Evolutionary conservation across 2,888 invertebrate species (phyloP), one percentile per base, ranked within the genome.

Genomic region (Lacanobia oleracea): DNA sequence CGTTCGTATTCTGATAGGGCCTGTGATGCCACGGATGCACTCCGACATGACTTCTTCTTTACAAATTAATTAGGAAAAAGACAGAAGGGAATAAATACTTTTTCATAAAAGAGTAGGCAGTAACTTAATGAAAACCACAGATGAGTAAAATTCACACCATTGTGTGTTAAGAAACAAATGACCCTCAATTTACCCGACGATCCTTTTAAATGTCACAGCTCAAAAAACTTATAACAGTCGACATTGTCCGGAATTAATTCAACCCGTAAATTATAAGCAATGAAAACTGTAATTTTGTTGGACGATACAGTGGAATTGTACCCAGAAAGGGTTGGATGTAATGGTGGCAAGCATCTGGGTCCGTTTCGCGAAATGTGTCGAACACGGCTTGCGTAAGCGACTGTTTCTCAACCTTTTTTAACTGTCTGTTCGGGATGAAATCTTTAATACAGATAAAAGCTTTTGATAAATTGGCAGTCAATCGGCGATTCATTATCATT

Each of bases 321-420:
- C 82, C 70, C 78, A 67, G 77, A 80, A 86, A 87, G 87, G 89
- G 84, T 86, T 85, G 77, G 67, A 72, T 66, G 75, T 86, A 82
- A 85, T 82, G 78, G 84, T 81, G 65, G 80, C 65, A 75, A 81
- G 74, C 86, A 86, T 85, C 86, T 87, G 88, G 72, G 79, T 77
- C 75, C 77, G 72, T 86, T 79, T 66, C 61, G 74, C 63, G 75
- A 85, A 87, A 87, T 85, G 85, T 83, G 87, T 81, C 80, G 79
- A 81, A 85, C 72, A 73, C 68, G 67, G 75, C 62, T 74, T 69
- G 67, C 60, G 70, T 72, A 65, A 51, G 60, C 33, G 16, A 5
- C 23, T 27, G 84, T 54, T 63, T 76, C 86, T 79, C 85, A 85
- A 85, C 10, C 45, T 83, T 77, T 79, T 74, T 64, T n/a, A n/a